phyloP scores from a whole-genome alignment of 2,888 invertebrate genomes.

The Amphipyra tragopoginis region DNA sequence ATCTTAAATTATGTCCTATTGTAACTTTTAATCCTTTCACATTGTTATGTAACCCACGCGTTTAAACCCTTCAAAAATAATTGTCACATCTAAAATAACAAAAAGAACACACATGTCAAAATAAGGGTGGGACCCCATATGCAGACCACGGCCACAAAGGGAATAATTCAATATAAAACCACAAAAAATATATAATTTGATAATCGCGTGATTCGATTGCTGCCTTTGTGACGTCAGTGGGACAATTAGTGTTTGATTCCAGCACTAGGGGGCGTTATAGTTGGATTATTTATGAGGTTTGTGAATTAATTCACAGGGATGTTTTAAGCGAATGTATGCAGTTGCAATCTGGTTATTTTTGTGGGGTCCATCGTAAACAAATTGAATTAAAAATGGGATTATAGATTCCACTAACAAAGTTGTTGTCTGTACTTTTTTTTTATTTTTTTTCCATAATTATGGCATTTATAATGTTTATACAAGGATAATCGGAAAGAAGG shows the following conservation, averaged over 20 bases:
- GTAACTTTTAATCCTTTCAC: constrained; percentile 11
- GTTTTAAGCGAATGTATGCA: constrained; percentile 40
- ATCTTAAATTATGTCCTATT: constrained; percentile 22
- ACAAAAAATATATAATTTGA: constrained; percentile 76
- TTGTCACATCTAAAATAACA: constrained; percentile 48
- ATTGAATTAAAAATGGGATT: background rate
- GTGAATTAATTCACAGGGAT: constrained; percentile 49
- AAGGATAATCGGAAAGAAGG: too few species aligned
- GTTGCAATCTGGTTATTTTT: constrained; percentile 29
- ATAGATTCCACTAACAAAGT: background rate
- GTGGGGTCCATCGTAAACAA: constrained; percentile 2
- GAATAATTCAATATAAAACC: constrained; percentile 57
- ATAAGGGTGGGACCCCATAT: constrained; percentile 52
- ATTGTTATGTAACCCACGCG: constrained; percentile 15
- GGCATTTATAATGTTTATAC: background rate
- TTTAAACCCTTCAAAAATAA: constrained; percentile 28
- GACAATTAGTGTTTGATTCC: constrained; percentile 71
- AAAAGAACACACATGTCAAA: constrained; percentile 29
- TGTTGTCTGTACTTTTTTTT: background rate
- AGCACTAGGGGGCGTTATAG: constrained; percentile 64
- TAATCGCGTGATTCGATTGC: constrained; percentile 79
- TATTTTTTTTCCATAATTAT: background rate
- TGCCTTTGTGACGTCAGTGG: constrained; percentile 77
- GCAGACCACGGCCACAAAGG: constrained; percentile 68
- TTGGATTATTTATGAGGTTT: constrained; percentile 62